These are phyloP conservation scores for Decapterus maruadsi DNA, from an alignment of 2,797 vertebrate species.

Conservation along the genomic window DNA sequence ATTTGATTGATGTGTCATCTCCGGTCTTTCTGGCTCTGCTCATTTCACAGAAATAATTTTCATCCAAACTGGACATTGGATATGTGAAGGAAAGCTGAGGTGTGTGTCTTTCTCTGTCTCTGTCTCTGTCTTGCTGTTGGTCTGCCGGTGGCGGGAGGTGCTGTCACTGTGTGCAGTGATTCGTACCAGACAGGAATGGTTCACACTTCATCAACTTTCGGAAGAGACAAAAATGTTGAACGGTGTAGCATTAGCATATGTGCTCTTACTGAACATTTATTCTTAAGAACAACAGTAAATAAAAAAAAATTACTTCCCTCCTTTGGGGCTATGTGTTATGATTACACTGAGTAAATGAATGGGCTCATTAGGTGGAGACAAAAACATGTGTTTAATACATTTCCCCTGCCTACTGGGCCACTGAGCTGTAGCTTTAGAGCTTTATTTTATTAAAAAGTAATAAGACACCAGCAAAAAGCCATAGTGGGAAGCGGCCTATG, in stretches of 20 bases:
- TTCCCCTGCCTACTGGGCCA: conserved; percentile 38
- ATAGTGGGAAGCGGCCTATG: not conserved
- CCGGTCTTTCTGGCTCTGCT: conserved; percentile 49
- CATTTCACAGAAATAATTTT: conserved; percentile 66
- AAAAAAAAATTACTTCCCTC: not conserved
- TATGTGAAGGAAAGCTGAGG: conserved; percentile 24
- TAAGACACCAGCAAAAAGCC: conserved; percentile 41
- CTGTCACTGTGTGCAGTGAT: not conserved
- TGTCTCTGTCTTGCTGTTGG: not conserved
- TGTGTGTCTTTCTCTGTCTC: not conserved
- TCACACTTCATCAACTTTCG: not conserved
- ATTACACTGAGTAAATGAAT: conserved; percentile 55
- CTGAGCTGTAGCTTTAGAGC: conserved; percentile 43
- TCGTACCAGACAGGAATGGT: not conserved
- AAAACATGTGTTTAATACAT: conserved; percentile 56
- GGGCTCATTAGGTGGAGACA: conserved; percentile 60
- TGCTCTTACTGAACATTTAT: conserved; percentile 2
- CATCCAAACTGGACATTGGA: conserved; percentile 46
- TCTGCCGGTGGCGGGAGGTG: conserved; percentile 21
- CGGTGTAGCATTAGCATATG: not conserved
- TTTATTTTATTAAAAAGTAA: conserved; percentile 64
- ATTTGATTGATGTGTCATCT: conserved; percentile 78
- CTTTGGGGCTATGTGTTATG: conserved; percentile 15
- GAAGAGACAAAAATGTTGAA: not conserved
- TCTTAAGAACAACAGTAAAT: not conserved